A percentile compares a stretch with the other conserved stretches of the same genome.
phyloP scores from a whole-genome alignment of 2,113 vertebrate species.

The Sinosuthora webbiana region DNA sequence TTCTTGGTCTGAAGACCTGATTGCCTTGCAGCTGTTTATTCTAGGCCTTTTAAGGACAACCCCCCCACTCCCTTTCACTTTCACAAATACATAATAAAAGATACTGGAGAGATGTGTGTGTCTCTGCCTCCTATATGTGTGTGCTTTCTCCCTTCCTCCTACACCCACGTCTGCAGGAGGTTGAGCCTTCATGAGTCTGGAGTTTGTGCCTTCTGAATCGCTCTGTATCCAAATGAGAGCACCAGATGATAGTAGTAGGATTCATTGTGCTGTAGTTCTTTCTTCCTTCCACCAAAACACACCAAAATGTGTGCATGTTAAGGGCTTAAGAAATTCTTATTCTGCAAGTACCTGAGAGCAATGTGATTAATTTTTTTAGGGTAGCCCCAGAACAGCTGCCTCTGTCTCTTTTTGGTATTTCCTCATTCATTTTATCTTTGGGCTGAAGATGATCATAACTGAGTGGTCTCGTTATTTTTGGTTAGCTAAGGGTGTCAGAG shows the following conservation, averaged over 20 bases:
- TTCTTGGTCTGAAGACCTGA: neutral
- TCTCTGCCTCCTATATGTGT: neutral
- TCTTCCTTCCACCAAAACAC: neutral
- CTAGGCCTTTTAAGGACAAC: neutral
- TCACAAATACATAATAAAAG: neutral
- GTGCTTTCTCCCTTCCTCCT: neutral
- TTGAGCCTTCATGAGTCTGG: neutral
- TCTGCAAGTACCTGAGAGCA: neutral
- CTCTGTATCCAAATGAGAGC: neutral
- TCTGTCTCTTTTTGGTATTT: neutral
- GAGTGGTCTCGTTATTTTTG: neutral
- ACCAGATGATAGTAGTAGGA: neutral
- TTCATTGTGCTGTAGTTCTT: neutral
- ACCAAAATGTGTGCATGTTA: neutral
- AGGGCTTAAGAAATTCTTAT: neutral
- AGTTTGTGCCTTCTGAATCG: neutral
- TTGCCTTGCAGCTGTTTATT: neutral
- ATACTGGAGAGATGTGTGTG: neutral
- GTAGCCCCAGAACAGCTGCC: neutral
- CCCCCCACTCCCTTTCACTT: neutral
- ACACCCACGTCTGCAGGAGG: neutral
- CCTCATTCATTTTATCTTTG: neutral
- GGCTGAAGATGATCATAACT: neutral
- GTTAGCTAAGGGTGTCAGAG: neutral
- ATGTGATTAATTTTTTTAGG: neutral